Evolutionary conservation across 2,797 vertebrate species (phyloP).

Genomic region (Malurus leucopterus): DNA sequence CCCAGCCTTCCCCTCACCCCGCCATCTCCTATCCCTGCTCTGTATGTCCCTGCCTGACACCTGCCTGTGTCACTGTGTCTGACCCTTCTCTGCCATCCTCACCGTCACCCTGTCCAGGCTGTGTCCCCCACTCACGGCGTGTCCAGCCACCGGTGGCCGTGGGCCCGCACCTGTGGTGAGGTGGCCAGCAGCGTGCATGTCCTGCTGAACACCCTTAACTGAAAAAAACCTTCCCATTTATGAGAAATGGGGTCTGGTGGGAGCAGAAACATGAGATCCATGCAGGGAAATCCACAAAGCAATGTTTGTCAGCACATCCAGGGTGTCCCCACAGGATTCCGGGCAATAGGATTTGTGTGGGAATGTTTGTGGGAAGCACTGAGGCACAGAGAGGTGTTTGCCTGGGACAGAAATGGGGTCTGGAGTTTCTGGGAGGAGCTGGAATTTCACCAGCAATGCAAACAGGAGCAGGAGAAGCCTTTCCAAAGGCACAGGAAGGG

Average conservation of each 20-base stretch:
- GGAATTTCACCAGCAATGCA: background rate
- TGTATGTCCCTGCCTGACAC: no score
- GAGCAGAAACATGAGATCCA: background rate
- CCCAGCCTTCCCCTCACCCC: no score
- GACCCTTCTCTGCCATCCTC: no score
- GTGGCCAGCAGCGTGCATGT: no score
- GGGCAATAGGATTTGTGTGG: background rate
- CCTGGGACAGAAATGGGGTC: background rate
- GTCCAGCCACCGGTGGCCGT: no score
- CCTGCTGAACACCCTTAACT: background rate
- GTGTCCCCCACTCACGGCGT: no score
- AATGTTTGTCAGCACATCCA: background rate
- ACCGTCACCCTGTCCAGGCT: no score
- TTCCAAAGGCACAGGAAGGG: background rate
- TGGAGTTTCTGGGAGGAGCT: background rate
- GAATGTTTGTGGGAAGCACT: background rate
- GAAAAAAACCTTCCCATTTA: background rate
- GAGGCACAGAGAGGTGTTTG: background rate
- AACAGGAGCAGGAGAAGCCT: background rate
- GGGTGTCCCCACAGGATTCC: accelerated
- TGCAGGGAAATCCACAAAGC: background rate
- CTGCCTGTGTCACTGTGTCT: no score
- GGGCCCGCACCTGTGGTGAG: no score
- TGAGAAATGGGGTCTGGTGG: background rate
- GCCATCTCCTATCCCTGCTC: no score